Evolutionary conservation across 1,140 invertebrate genomes (phyloP), one percentile per base, ranked within the genome.

Genomic region (Sycophaga agraensis): DNA sequence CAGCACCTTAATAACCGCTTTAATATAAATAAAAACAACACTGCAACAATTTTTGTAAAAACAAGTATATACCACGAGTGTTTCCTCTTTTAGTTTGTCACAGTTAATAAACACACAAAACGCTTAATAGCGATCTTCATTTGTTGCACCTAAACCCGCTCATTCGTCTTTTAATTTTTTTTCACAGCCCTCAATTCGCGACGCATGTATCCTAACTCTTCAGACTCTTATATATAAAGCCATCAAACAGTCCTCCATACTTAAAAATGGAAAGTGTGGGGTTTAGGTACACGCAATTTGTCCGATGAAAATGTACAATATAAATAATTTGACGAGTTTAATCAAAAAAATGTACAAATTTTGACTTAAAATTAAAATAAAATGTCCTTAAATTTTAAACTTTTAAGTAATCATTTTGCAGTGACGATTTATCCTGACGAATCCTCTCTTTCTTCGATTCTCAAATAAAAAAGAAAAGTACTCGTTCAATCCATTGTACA

Each of bases 111-210:
- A n/a, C n/a, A n/a, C n/a, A n/a, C n/a, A n/a, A n/a, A n/a, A n/a
- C n/a, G n/a, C n/a, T n/a, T n/a, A n/a, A n/a, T n/a, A n/a, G n/a
- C n/a, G n/a, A n/a, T n/a, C n/a, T n/a, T n/a, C n/a, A n/a, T n/a
- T 64, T 54, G 54, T 53, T 39, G 48, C 28, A 59, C 59, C 64
- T 63, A 53, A 65, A 58, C 64, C 65, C 64, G 49, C n/a, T 57
- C 53, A 46, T 61, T 57, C 45, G 43, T 34, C 55, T 66, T 68
- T 66, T 68, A 65, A 60, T 59, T 48, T 64, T 59, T 57, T 61
- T 63, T 80, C 78, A 80, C 78, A 80, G 78, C 78, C 78, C 77
- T 77, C 74, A 69, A 73, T 76, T 78, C 73, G 70, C 73, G 72
- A 69, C 60, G 43, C 50, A 49, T 43, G 39, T 45, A 49, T 56